Evolutionary conservation across 2,113 vertebrate species (phyloP).

Genomic region (Trochalopteron elliotii): DNA sequence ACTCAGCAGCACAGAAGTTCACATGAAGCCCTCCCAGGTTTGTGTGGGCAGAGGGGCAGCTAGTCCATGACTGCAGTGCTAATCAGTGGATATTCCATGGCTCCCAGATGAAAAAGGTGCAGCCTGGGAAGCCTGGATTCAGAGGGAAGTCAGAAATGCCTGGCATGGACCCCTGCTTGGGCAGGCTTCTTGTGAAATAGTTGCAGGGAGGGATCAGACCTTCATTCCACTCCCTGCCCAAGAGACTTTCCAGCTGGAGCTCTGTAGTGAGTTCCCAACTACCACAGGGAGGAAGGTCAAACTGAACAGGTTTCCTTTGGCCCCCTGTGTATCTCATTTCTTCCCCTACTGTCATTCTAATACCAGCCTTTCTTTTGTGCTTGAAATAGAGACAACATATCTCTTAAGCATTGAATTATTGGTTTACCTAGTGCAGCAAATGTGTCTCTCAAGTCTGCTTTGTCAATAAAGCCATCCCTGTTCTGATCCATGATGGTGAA

Average conservation of each 20-base stretch:
- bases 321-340: not conserved
- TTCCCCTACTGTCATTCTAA: not conserved
- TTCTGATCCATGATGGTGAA: slow-evolving; percentile 96
- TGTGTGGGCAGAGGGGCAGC: slow-evolving; percentile 44
- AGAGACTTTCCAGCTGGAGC: slow-evolving; percentile 23
- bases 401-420: not conserved
- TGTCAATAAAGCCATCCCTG: slow-evolving; percentile 89
- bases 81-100: slow-evolving; percentile 32
- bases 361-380: not conserved
- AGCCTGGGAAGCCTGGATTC: slow-evolving; percentile 12
- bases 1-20: not conserved
- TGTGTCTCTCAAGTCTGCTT: slow-evolving; percentile 85
- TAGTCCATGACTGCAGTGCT: not conserved
- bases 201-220: not conserved
- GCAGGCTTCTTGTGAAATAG: slow-evolving; percentile 22
- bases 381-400: not conserved
- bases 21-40: not conserved
- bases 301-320: slow-evolving; percentile 7
- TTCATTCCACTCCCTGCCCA: not conserved
- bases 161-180: slow-evolving; percentile 47
- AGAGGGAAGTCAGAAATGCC: slow-evolving; percentile 50
- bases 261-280: not conserved
- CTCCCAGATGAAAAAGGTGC: slow-evolving; percentile 32
- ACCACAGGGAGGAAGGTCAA: not conserved
- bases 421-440: slow-evolving; percentile 80